Evolutionary conservation across 2,113 vertebrate genomes (phyloP).

Genomic region (Camelus dromedarius): DNA sequence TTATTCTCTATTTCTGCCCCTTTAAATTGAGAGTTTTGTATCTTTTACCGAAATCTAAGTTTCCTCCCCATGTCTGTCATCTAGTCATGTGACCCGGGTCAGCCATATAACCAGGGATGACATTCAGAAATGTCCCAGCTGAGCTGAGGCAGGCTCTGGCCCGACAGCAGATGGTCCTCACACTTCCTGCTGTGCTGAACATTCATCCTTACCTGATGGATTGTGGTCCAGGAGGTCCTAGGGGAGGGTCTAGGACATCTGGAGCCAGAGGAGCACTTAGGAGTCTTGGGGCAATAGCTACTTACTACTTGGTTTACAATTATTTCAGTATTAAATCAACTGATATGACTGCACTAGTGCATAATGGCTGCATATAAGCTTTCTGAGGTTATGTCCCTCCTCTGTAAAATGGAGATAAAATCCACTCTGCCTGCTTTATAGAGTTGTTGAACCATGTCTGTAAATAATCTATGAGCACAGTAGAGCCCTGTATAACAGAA

Average conservation of each 20-base stretch:
- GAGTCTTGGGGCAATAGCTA: neutral
- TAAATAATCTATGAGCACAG: neutral
- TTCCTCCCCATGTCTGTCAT: neutral
- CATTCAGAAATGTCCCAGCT: neutral
- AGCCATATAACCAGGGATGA: neutral
- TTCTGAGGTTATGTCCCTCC: neutral
- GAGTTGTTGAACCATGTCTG: neutral
- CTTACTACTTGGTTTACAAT: neutral
- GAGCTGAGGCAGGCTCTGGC: neutral
- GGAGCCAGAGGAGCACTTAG: neutral
- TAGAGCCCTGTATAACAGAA: neutral
- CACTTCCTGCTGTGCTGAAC: neutral
- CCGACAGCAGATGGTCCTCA: neutral
- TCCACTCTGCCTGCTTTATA: neutral
- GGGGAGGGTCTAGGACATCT: neutral
- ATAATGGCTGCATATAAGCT: neutral
- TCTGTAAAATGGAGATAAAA: neutral
- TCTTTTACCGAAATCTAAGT: neutral
- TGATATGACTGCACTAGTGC: neutral
- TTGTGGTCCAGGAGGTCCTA: neutral
- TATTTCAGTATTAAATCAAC: neutral
- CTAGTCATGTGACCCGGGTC: neutral
- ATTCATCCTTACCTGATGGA: neutral
- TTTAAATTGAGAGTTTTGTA: neutral
- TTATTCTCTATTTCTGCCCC: neutral